Base-by-base conservation (phyloP, 2,888 invertebrate species). In the Nymphalis c-album region DNA sequence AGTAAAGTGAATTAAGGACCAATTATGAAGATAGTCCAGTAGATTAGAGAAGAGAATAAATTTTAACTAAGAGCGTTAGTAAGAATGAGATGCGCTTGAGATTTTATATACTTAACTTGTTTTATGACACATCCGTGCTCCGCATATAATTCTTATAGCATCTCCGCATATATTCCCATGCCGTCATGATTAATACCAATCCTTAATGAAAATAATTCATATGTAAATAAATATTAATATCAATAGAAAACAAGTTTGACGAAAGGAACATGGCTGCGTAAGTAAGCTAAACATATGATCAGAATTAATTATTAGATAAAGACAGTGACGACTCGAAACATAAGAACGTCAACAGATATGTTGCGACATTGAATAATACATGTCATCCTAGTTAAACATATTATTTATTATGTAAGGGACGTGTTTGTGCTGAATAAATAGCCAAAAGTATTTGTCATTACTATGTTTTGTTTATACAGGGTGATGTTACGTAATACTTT, bases 371-470 rank as follows among this genome's bases (percentile, higher is more conserved):
- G 73, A 75, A 74, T 77, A 75, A 76, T 77, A 73, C 70, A 74
- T 72, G 63, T 71, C 69, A 63, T 72, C 72, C 73, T 69, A 69
- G 71, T 69, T 69, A 68, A 71, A 74, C 70, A 77, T 76, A 71
- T 71, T 78, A 77, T 77, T 75, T 72, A 75, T 79, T 77, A 78
- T 74, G 66, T 69, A 67, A 73, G 74, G 76, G 76, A 73, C 74
- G 65, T 78, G 76, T 79, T 79, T 79, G 77, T 74, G 65, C 74
- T 72, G 73, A 74, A 76, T 76, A 79, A 78, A 79, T 75, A 80
- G 73, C 60, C 70, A 58, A 68, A 73, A 75, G 74, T 76, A 76
- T 77, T 76, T 77, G 73, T 77, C 71, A 74, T 75, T 74, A 66
- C 63, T 59, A 58, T 64, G 64, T 64, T 59, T 64, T 77, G 73